These are phyloP conservation scores for Gastrophysa polygoni DNA, from an alignment of 2,888 invertebrate species.

Conservation along the genomic window DNA sequence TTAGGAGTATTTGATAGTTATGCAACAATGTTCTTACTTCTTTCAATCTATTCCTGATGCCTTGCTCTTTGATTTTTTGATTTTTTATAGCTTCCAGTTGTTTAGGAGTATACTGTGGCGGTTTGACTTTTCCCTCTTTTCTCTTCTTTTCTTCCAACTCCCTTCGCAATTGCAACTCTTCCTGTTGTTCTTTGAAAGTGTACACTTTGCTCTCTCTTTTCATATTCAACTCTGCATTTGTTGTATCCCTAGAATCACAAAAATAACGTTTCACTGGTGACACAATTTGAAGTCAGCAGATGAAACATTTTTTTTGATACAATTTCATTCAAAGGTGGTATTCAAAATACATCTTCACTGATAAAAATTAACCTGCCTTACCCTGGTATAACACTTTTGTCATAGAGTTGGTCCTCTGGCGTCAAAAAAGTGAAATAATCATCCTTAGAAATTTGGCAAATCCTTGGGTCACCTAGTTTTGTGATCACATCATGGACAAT, in stretches of 20 bases:
- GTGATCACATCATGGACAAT: constrained; percentile 67
- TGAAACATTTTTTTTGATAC: too few relatives aligned
- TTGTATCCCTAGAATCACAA: constrained; percentile 55
- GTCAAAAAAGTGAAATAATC: constrained; percentile 83
- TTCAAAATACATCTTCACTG: too few relatives aligned
- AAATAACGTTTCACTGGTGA: not conserved
- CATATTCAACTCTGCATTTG: constrained; percentile 72
- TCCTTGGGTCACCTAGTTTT: constrained; percentile 68
- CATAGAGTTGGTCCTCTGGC: constrained; percentile 89
- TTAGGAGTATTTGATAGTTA: too few relatives aligned
- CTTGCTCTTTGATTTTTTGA: constrained; percentile 84
- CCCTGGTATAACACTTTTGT: constrained; percentile 80
- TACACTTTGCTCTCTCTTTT: constrained; percentile 96
- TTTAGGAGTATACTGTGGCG: constrained; percentile 78
- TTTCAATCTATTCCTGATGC: constrained; percentile 72
- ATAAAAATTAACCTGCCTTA: constrained; percentile 38
- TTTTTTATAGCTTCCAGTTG: constrained; percentile 90
- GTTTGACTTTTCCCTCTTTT: constrained; percentile 78
- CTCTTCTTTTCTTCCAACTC: constrained; percentile 90
- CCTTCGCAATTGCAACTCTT: constrained; percentile 89
- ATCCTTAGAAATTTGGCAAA: constrained; percentile 75
- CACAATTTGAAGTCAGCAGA: too few relatives aligned
- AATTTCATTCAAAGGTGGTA: too few relatives aligned
- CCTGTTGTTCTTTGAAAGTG: constrained; percentile 95
- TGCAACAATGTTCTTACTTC: constrained; percentile 56